These are phyloP conservation scores for Bungarus multicinctus DNA, from an alignment of 2,113 vertebrate genomes.

Conservation along the genomic window DNA sequence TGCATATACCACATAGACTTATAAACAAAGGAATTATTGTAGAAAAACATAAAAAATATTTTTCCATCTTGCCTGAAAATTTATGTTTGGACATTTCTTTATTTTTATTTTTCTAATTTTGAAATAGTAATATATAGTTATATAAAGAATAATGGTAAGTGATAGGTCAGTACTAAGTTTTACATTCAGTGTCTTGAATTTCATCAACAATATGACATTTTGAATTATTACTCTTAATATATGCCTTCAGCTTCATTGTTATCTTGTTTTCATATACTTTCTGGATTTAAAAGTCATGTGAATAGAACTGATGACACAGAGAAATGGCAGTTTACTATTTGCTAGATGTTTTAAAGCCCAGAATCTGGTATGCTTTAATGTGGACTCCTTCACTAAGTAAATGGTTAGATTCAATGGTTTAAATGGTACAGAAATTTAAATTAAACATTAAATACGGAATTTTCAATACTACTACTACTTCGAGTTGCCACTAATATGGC, in stretches of 20 bases:
- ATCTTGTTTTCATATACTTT: background rate
- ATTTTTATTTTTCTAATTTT: background rate
- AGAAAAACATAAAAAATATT: background rate
- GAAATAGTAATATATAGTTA: background rate
- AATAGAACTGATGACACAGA: background rate
- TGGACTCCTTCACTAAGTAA: background rate
- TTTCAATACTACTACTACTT: slow-evolving; percentile 10
- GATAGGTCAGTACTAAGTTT: fast-evolving
- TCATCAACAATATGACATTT: background rate
- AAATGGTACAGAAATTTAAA: background rate
- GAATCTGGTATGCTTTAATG: background rate
- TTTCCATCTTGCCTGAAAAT: slow-evolving; percentile 9
- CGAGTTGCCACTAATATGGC: background rate
- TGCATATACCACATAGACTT: background rate
- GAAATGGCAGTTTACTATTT: background rate
- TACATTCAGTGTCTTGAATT: background rate
- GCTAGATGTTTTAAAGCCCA: background rate
- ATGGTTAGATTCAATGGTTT: background rate
- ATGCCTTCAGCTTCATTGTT: background rate
- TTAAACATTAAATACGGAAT: background rate
- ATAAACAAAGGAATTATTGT: background rate
- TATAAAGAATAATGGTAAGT: background rate
- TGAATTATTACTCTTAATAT: background rate
- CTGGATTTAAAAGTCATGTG: background rate
- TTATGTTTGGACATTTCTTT: background rate